Evolutionary conservation across 2,888 invertebrate species (phyloP), one percentile per base, ranked within the genome.

Genomic region (Macrosiphum euphorbiae): DNA sequence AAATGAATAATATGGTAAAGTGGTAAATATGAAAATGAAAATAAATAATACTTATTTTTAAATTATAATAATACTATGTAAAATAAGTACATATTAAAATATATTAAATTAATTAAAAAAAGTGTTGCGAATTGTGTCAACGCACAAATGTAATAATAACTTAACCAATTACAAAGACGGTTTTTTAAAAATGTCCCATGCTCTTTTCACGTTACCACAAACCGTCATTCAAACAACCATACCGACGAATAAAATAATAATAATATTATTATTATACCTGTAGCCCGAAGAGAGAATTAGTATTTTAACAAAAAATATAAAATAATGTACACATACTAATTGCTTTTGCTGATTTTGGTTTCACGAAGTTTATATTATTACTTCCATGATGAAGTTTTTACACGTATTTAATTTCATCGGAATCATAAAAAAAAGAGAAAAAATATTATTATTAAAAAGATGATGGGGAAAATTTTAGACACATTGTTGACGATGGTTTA

Each of bases 381-480:
- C 78, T 78, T 78, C 20, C 35, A 78, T 78, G 20, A 8, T 20
- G 35, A 7, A 78, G 35, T 35, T 35, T 35, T 35, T 20, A 35
- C 78, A 35, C 35, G 44, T 44, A 41, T 41, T 85, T 44, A 44
- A 85, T 28, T 44, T 61, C 44, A 41, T 16, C 26, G 24, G 3
- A 90, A 3, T 24, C 13, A 11, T 47, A 67, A 47, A 8, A n/a
- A 90, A 44, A 90, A 28, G 84, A 3, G 35, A 67, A 84, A 20
- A 44, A 91, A 35, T 90, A 90, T 78, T 67, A 90, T 78, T 78
- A 55, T 28, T 35, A 24, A 78, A 78, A 91, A 85, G 3, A 41
- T 44, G 7, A 26, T 58, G 41, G 20, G 24, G 7, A 44, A 28
- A 89, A 44, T 44, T 44, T 44, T 58, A 84, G 52, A 44, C 28